phyloP scores from a whole-genome alignment of 2,113 vertebrate species.

The Agapornis roseicollis region DNA sequence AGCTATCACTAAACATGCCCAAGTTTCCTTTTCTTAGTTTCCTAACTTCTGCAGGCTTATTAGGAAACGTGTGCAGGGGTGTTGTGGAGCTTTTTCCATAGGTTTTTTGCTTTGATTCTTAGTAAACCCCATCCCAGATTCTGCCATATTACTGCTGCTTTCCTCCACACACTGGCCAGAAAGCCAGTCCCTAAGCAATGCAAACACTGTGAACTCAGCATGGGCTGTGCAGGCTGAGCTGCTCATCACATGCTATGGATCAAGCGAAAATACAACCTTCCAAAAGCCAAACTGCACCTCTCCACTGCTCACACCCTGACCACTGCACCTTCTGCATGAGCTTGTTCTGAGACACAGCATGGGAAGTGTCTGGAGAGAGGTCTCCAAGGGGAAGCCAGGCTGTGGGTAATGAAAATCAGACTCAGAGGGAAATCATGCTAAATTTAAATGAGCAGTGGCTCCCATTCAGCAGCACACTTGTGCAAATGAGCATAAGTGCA shows the following conservation, averaged over 20 bases:
- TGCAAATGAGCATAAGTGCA: rapidly evolving
- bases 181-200: not conserved
- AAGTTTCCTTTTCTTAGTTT: not conserved
- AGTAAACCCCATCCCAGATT: not conserved
- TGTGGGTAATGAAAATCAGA: not conserved
- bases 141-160: not conserved
- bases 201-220: not conserved
- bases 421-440: not conserved
- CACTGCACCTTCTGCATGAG: not conserved
- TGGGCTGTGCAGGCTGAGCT: not conserved
- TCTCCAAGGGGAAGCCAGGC: not conserved
- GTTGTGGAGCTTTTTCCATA: not conserved
- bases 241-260: rapidly evolving
- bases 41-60: not conserved
- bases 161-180: not conserved
- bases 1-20: not conserved
- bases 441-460: not conserved
- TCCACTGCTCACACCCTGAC: not conserved
- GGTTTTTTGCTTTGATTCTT: not conserved
- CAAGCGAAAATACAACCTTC: not conserved
- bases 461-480: rapidly evolving
- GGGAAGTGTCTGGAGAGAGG: not conserved
- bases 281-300: not conserved
- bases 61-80: not conserved
- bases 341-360: not conserved